A percentile compares a stretch with the other conserved stretches of the same genome.
Evolutionary conservation across 2,888 invertebrate genomes (phyloP).

Genomic region (Eilema sororculum): DNA sequence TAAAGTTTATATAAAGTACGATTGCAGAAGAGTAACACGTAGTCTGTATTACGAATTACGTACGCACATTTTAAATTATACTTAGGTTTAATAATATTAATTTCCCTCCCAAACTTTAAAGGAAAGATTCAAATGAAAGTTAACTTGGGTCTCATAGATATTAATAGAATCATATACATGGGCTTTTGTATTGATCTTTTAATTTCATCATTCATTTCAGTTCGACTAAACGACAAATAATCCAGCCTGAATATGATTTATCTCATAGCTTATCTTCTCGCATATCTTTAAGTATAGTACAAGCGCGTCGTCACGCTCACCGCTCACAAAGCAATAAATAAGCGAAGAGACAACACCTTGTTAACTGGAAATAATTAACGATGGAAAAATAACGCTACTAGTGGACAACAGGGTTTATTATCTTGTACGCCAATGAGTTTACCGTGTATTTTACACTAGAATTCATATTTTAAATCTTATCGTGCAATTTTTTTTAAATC

Average conservation of each 20-base stretch:
- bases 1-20: too few species aligned
- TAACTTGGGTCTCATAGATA: too few species aligned
- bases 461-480: not conserved
- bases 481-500: too few species aligned
- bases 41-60: too few species aligned
- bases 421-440: constrained; percentile 44
- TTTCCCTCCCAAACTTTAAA: too few species aligned
- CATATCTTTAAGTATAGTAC: constrained; percentile 37
- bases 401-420: constrained; percentile 51
- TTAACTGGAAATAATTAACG: constrained; percentile 86
- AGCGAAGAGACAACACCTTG: constrained; percentile 84
- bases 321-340: constrained; percentile 82
- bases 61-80: too few species aligned
- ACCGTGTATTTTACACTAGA: constrained; percentile 26
- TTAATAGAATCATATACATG: too few species aligned
- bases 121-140: too few species aligned
- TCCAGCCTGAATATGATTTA: not conserved
- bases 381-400: constrained; percentile 75
- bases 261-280: not conserved
- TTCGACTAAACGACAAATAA: not conserved
- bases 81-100: too few species aligned
- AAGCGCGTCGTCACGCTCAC: constrained; percentile 52
- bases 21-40: too few species aligned
- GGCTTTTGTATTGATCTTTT: not conserved
- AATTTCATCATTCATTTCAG: not conserved